A percentile compares a stretch with the other conserved stretches of the same genome.
Conservation (phyloP, 2,113 vertebrate genomes). For the Syngnathus typhle region DNA sequence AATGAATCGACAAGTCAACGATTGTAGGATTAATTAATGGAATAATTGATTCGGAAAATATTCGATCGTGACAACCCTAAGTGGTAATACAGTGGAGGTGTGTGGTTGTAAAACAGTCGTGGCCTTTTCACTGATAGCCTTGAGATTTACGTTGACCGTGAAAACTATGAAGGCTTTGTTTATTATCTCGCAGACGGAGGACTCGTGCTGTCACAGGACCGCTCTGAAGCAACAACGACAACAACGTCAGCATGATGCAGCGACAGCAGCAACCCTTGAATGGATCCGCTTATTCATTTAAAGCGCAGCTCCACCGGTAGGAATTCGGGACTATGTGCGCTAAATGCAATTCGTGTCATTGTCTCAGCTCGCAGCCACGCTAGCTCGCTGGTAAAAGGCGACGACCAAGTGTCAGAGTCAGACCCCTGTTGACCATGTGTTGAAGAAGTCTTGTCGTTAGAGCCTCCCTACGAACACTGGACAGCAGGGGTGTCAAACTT, state of each 20-base stretch:
- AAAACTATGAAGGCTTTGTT: slow-evolving; percentile 37
- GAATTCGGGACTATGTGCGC: slow-evolving; percentile 11
- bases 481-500: too few relatives aligned
- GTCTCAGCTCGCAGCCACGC: slow-evolving; percentile 15
- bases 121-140: slow-evolving; percentile 3
- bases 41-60: too few relatives aligned
- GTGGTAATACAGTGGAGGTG: too few relatives aligned
- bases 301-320: slow-evolving; percentile 2
- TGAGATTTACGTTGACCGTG: not conserved
- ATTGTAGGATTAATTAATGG: too few relatives aligned
- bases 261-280: slow-evolving; percentile 10
- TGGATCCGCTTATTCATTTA: not conserved
- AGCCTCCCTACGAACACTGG: not conserved
- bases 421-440: not conserved
- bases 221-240: slow-evolving; percentile 12
- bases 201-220: slow-evolving; percentile 44
- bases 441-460: not conserved
- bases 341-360: not conserved
- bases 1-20: too few relatives aligned
- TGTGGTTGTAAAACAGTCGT: not conserved
- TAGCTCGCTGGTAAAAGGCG: slow-evolving; percentile 10
- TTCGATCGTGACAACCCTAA: too few relatives aligned
- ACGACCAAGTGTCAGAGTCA: not conserved
- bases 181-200: slow-evolving; percentile 20
- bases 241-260: slow-evolving; percentile 9